These are phyloP conservation scores for Tiliacea citrago DNA, from an alignment of 2,888 invertebrate species.

Conservation along the genomic window DNA sequence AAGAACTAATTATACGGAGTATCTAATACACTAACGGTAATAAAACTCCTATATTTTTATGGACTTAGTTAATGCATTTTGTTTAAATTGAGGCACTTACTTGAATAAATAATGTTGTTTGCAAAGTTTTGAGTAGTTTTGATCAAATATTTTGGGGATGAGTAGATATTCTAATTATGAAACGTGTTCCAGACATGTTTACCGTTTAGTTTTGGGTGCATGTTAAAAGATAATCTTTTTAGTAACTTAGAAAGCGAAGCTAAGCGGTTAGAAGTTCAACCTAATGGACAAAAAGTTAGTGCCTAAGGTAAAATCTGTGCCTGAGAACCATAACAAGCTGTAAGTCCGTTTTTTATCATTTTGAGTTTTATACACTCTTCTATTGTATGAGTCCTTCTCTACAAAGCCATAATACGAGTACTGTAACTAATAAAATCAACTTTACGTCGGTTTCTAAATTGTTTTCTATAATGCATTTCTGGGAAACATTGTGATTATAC, in stretches of 20 bases:
- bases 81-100: conserved; percentile 18
- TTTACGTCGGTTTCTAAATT: too few relatives aligned
- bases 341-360: too few relatives aligned
- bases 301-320: too few relatives aligned
- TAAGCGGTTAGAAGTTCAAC: too few relatives aligned
- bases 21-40: conserved; percentile 32
- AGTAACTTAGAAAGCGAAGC: background rate
- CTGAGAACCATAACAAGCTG: too few relatives aligned
- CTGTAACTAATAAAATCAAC: too few relatives aligned
- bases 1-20: conserved; percentile 52
- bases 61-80: conserved; percentile 21
- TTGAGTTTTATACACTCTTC: too few relatives aligned
- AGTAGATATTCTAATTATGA: background rate
- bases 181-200: background rate
- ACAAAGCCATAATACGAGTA: too few relatives aligned
- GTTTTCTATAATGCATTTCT: too few relatives aligned
- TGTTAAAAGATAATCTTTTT: background rate
- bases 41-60: conserved; percentile 32
- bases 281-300: too few relatives aligned
- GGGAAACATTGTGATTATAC: too few relatives aligned
- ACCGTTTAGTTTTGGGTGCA: background rate
- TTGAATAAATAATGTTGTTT: conserved; percentile 24
- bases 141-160: conserved; percentile 19
- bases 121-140: conserved; percentile 5
- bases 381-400: too few relatives aligned